Base-by-base conservation (phyloP, 1,140 invertebrate genomes). In the Campoletis sonorensis region DNA sequence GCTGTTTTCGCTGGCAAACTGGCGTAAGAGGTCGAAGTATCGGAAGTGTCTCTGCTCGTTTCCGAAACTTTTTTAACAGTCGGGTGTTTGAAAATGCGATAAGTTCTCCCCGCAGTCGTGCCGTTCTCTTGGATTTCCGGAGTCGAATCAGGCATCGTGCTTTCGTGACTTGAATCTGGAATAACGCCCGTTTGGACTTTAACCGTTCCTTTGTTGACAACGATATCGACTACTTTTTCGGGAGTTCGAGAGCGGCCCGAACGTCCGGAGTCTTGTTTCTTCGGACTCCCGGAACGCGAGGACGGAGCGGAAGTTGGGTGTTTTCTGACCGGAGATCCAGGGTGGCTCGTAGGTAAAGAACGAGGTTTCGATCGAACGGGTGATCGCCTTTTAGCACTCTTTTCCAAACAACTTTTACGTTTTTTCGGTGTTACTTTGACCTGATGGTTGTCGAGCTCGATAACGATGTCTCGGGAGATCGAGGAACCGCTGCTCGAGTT, bases 11-110 rank as follows among this genome's bases (percentile, higher is more conserved):
- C 68, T 23, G 91, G 90, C 37, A 88, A 89, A 85, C 91, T 92
- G 0, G 87, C 87, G 26, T 91, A 92, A 0, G 90, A 91, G 0
- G 91, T 91, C 0, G 91, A 92, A 0, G 88, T 83, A 30, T 92
- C 90, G 0, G 91, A 92, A 1, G 86, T 84, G 7, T 91, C 88
- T 18, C 78, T 83, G 51, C 51, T 54, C n/a, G 87, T 84, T 72
- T 84, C 85, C 7, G 26, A 30, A 16, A 72, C 64, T 78, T 61
- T 83, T 33, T 77, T 80, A 33, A 81, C 49, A 26, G 75, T 81
- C 26, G 80, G 72, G 15, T 70, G 73, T 58, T 78, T 78, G 13
- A 78, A 51, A 71, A 87, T 83, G 0, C 77, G 81, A 45, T 86
- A 89, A 1, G 84, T 83, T 13, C 83, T 86, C 1, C 82, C 82